Evolutionary conservation across 37 sponge, comb jelly and placozoan genomes (phyloP), one percentile per base, ranked within the genome.

Genomic region (Oscarella lobularis): DNA sequence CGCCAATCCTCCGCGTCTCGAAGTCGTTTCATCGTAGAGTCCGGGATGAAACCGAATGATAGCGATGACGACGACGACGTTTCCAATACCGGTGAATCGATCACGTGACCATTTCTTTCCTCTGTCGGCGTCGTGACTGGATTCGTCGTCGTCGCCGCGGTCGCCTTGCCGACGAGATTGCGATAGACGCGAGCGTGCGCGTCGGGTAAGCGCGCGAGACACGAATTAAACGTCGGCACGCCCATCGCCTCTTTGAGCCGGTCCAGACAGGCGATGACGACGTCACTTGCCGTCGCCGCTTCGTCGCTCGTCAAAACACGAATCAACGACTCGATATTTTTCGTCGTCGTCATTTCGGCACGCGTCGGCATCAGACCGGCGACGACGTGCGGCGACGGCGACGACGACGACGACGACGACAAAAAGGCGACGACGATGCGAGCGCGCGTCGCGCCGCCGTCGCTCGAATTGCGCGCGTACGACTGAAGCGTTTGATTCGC

Each of bases 101-200:
- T 90, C 94, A 31, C 67, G 35, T 5, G 89, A 72, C 2, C 66
- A 79, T 2, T 89, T 6, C 70, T 93, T 91, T 37, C 95, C 95
- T 48, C 36, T 81, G 67, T 87, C 38, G 9, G 14, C 9, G 14
- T 48, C 60, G 14, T 48, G 9, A 48, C 60, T 48, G 60, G 60
- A 48, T 20, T 48, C 14, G 20, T 48, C 20, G 14, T 48, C 9
- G 60, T 48, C 14, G 9, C 9, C 20, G 9, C 60, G 14, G 60
- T 48, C 20, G 9, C 60, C 20, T 20, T 20, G 9, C 60, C 60
- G 60, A 48, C 14, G 20, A 27, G 60, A 48, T 27, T 9, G 9
- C 60, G 60, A 48, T 48, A 48, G 60, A 27, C 9, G 20, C 9
- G 60, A 27, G 9, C 14, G 20, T 20, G 20, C 20, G 9, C 20